Percentiles rank a stretch among this genome's conserved stretches.
Evolutionary conservation across 2,888 invertebrate species (phyloP).

Genomic region (Athalia cordata): DNA sequence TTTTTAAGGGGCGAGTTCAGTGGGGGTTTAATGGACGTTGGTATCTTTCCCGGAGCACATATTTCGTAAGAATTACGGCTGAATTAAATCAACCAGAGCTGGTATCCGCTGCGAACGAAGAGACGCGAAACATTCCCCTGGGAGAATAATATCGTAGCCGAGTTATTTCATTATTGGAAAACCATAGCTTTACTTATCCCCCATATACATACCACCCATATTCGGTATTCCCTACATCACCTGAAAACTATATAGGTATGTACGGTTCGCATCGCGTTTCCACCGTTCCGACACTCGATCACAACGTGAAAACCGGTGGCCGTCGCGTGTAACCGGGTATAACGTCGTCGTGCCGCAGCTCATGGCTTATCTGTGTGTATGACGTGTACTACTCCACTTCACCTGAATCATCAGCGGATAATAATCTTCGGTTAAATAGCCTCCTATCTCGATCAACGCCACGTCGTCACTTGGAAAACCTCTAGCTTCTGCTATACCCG

Average conservation of each 20-base stretch:
- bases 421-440: constrained; percentile 38
- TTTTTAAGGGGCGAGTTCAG: background rate
- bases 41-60: background rate
- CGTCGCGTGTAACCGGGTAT: background rate
- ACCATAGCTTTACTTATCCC: constrained; percentile 43
- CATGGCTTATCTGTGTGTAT: background rate
- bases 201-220: constrained; percentile 15
- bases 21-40: background rate
- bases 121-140: constrained; percentile 35
- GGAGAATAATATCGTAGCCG: constrained; percentile 40
- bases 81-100: constrained; percentile 40
- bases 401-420: constrained; percentile 20
- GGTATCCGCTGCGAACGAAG: background rate
- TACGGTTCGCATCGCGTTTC: background rate
- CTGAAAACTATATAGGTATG: too few species aligned
- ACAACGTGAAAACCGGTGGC: too few species aligned
- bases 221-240: constrained; percentile 31
- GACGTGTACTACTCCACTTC: background rate
- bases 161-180: constrained; percentile 46
- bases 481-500: background rate
- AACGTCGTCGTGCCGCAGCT: background rate
- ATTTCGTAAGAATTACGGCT: constrained; percentile 12
- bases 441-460: constrained; percentile 30
- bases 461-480: constrained; percentile 5
- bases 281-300: constrained; percentile 17